Percentiles rank a stretch among this genome's conserved stretches.
Conservation (phyloP, 2,888 invertebrate species). For the Leucophenga maculata region DNA sequence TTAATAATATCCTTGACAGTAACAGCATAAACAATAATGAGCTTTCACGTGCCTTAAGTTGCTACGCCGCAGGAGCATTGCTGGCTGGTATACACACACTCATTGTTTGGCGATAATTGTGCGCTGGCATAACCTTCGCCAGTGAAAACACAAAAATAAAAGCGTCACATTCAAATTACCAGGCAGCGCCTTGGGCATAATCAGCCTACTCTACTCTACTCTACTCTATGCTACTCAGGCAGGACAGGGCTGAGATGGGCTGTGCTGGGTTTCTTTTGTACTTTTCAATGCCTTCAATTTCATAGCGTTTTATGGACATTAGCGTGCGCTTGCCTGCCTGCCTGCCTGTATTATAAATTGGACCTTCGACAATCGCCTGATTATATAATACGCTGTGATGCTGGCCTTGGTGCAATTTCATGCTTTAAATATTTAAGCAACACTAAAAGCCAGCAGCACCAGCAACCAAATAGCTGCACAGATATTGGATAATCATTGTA, state of each 20-base stretch:
- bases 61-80: no score
- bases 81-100: no score
- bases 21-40: background rate
- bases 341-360: constrained; percentile 7
- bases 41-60: background rate
- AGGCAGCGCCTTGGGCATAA: constrained; percentile 14
- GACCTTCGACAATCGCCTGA: constrained; percentile 16
- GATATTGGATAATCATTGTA: constrained; percentile 18
- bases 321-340: constrained; percentile 6
- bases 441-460: constrained; percentile 27
- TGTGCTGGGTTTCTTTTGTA: no score
- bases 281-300: background rate
- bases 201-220: background rate
- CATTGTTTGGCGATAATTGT: background rate
- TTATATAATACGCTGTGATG: constrained; percentile 36
- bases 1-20: constrained; percentile 5
- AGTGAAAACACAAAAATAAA: constrained; percentile 5
- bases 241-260: no score
- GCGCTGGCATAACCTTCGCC: background rate
- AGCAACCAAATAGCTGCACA: background rate
- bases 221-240: background rate
- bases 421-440: constrained; percentile 36
- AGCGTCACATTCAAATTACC: background rate
- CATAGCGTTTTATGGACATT: constrained; percentile 23
- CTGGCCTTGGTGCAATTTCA: constrained; percentile 31